These are phyloP conservation scores for Epistrophe eligans DNA, from an alignment of 2,888 invertebrate genomes.

Conservation along the genomic window DNA sequence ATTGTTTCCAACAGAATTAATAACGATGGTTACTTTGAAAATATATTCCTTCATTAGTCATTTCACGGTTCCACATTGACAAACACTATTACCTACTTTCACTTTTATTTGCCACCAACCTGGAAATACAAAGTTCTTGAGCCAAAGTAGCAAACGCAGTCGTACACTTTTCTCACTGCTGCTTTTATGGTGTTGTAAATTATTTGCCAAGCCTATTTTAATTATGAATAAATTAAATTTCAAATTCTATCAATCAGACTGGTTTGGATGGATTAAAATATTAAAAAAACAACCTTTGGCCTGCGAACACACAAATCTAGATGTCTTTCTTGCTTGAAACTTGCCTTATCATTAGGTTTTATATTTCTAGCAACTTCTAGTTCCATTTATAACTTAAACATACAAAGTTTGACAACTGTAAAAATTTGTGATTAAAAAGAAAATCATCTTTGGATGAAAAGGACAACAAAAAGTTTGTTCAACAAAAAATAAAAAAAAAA, in stretches of 20 bases:
- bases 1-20: too few species aligned
- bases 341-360: not conserved
- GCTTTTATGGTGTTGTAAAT: too few species aligned
- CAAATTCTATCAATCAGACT: constrained; percentile 1
- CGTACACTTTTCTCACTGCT: not conserved
- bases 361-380: constrained; percentile 1
- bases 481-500: constrained; percentile 26
- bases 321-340: not conserved
- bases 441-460: not conserved
- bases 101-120: too few species aligned
- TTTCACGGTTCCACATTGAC: too few species aligned
- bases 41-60: too few species aligned
- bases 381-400: constrained; percentile 18
- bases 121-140: not conserved
- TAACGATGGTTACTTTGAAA: too few species aligned
- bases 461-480: not conserved
- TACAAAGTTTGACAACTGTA: constrained; percentile 15
- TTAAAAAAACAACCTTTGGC: not conserved
- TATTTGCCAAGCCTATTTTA: not conserved
- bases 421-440: not conserved
- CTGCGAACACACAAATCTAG: not conserved
- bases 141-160: not conserved
- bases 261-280: not conserved
- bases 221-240: constrained; percentile 52
- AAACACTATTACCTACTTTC: too few species aligned